Evolutionary conservation across 2,113 vertebrate genomes (phyloP).

Genomic region (Cephalopterus ornatus): DNA sequence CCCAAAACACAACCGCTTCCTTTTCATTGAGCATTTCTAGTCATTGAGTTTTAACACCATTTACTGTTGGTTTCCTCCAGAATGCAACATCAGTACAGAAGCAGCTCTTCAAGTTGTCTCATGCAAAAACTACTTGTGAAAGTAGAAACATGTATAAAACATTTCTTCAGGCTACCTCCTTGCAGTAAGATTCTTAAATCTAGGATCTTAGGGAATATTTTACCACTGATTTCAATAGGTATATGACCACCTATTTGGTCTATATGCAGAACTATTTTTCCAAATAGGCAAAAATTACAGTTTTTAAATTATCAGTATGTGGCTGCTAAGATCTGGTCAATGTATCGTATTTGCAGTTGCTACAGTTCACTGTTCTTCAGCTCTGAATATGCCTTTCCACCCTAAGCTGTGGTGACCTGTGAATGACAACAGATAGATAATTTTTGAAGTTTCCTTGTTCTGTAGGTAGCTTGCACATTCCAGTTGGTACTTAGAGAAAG

Average conservation of each 20-base stretch:
- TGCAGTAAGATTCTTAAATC: background rate
- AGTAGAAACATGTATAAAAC: accelerated
- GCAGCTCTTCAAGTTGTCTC: background rate
- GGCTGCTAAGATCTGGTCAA: background rate
- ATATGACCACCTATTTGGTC: background rate
- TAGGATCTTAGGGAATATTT: background rate
- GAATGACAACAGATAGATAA: background rate
- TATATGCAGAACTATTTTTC: background rate
- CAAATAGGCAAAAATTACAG: background rate
- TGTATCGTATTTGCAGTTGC: background rate
- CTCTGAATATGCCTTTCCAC: background rate
- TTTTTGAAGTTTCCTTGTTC: background rate
- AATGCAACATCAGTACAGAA: background rate
- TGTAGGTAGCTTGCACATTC: background rate
- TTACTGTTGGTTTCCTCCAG: background rate
- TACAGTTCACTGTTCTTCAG: background rate
- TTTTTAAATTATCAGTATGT: background rate
- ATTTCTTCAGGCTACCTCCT: background rate
- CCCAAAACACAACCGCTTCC: background rate
- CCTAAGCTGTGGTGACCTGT: background rate
- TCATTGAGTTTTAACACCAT: background rate
- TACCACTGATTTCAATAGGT: background rate
- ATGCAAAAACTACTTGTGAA: background rate
- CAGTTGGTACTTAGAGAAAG: background rate
- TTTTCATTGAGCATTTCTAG: background rate